Evolutionary conservation across 2,888 invertebrate species (phyloP), one percentile per base, ranked within the genome.

Genomic region (Drosophila lacicola): DNA sequence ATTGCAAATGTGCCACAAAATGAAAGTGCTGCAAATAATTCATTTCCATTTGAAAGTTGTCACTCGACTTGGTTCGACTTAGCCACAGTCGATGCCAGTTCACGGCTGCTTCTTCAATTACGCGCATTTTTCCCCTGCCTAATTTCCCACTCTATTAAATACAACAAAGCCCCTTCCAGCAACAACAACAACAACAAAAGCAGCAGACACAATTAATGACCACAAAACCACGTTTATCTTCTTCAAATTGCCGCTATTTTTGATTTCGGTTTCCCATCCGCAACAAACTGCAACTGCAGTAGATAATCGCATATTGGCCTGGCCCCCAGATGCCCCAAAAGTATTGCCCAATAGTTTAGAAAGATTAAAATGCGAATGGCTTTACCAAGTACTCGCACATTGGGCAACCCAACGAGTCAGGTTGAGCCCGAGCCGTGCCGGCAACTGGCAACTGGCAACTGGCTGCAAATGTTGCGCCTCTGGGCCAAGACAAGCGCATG

Each of bases 301-400:
- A 75, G 80, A 84, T 82, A 82, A 82, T 82, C 81, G 67, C 63
- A 53, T 46, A 58, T 71, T 67, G 75, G 36, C 13, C 42, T 53
- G 50, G 41, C 70, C 44, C 39, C 62, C 53, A 49, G 64, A 46
- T 50, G 70, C 55, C 74, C 69, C 70, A 67, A 80, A 69, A 62
- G 46, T 68, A 74, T 87, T 88, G 75, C 76, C 72, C 86, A 87
- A 87, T 86, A 82, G 80, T 86, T 86, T 75, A 86, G 84, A 85
- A 86, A 81, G 79, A 84, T 86, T 79, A 70, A 87, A 81, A 84
- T 82, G 82, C 82, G 80, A 80, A 80, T 77, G 42, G 39, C 58
- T 62, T 53, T 14, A 53, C 46, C 72, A 57, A 46, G 56, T 56
- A 72, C 41, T 54, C 51, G 51, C 70, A 78, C 69, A 74, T 86